phyloP scores from a whole-genome alignment of 2,888 invertebrate genomes.

The Chymomyza caudatula region DNA sequence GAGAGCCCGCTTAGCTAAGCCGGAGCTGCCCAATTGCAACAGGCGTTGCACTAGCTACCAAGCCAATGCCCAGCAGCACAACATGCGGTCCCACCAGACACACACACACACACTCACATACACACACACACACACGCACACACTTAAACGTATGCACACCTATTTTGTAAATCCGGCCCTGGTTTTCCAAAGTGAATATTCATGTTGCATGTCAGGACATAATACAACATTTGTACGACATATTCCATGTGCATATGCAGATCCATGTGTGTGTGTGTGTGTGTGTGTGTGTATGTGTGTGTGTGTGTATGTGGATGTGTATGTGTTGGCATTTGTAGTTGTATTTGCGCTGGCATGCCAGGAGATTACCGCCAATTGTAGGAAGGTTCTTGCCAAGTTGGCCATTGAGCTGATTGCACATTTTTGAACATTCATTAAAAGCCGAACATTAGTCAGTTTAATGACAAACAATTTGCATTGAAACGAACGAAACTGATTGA shows the following conservation, averaged over 20 bases:
- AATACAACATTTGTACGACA: conserved; percentile 63
- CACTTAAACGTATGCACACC: conserved; percentile 48
- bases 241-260: not conserved
- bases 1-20: too few relatives aligned
- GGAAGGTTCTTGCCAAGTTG: not conserved
- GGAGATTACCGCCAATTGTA: not conserved
- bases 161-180: conserved; percentile 60
- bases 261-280: not conserved
- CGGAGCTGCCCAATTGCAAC: conserved; percentile 3
- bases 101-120: conserved; percentile 2
- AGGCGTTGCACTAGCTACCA: not conserved
- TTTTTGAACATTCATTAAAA: not conserved
- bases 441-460: not conserved
- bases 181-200: conserved; percentile 68
- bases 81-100: not conserved
- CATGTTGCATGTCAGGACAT: conserved; percentile 70
- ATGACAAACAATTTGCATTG: not conserved
- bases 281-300: not conserved
- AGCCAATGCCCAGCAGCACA: not conserved
- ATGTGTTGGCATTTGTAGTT: not conserved
- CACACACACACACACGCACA: not conserved
- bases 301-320: not conserved
- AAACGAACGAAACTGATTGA: not conserved
- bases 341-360: not conserved
- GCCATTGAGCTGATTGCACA: not conserved